phyloP scores from a whole-genome alignment of 2,113 vertebrate genomes.

The Dermatemys mawii region DNA sequence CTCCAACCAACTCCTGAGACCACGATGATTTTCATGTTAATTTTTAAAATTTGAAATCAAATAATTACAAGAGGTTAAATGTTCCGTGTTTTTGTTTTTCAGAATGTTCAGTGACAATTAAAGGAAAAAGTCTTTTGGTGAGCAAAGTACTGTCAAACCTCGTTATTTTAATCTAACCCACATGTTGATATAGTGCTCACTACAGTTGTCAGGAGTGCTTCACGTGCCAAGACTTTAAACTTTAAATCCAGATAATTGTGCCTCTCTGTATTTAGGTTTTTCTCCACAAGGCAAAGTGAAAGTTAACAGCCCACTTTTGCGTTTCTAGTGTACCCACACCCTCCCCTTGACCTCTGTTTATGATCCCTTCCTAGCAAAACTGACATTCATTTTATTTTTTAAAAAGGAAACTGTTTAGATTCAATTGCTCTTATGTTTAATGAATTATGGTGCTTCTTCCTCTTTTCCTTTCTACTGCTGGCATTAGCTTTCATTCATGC shows the following conservation, averaged over 20 bases:
- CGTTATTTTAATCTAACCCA: accelerated
- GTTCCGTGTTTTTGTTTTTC: background rate
- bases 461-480: background rate
- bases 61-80: background rate
- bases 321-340: background rate
- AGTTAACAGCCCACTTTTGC: background rate
- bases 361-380: background rate
- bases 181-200: background rate
- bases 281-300: background rate
- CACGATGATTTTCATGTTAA: background rate
- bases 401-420: background rate
- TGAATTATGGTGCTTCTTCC: accelerated
- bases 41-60: background rate
- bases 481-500: background rate
- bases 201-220: background rate
- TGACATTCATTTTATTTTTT: background rate
- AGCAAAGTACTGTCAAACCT: background rate
- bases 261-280: background rate
- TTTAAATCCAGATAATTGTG: background rate
- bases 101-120: background rate
- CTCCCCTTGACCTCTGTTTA: background rate
- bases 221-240: background rate
- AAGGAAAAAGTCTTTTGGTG: background rate
- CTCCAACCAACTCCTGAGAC: background rate
- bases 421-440: background rate